Base-by-base conservation (phyloP, 23 tunicate genomes). In the Styela clava region DNA sequence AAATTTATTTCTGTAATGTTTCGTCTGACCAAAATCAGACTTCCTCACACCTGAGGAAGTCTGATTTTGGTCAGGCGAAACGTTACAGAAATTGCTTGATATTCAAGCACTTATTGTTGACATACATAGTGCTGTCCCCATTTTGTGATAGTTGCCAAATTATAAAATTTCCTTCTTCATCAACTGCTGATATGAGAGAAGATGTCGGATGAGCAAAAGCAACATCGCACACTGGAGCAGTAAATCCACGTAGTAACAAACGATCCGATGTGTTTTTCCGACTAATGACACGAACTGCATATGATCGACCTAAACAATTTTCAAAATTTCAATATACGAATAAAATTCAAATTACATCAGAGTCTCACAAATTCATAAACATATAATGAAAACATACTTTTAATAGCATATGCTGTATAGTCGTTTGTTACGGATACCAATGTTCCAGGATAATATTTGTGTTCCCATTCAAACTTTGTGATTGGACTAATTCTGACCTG, bases 381-480 rank as follows among this genome's bases (percentile, higher is more conserved):
- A n/a, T n/a, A n/a, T n/a, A n/a, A n/a, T n/a, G n/a, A n/a, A 44
- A 44, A 36, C 67, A 63, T 63, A 90, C 95, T 84, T 85, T 90
- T 86, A 1, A 91, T 91, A 34, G 91, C 70, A 78, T 91, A 91
- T 19, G 97, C 97, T 31, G 86, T 86, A 70, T 86, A 83, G 0
- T 61, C 62, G 83, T 91, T 77, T 2, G 90, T 86, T n/a, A 86
- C 97, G 5, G 90, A 78, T n/a, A 91, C 62, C 16, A 91, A 80
- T 20, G 63, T 85, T 62, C 97, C 97, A 7, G 87, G 34, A 52
- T 91, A 91, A 78, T 78, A 91, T 34, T 76, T 61, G 44, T 82
- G 87, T 71, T 91, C 97, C 97, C 97, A 91, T 34, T 91, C 97
- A 52, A 74, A 89, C 31, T 89, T 89, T 0, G 89, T 89, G 34